Evolutionary conservation across 2,113 vertebrate genomes (phyloP).

Genomic region (Zosterops hypoxanthus): DNA sequence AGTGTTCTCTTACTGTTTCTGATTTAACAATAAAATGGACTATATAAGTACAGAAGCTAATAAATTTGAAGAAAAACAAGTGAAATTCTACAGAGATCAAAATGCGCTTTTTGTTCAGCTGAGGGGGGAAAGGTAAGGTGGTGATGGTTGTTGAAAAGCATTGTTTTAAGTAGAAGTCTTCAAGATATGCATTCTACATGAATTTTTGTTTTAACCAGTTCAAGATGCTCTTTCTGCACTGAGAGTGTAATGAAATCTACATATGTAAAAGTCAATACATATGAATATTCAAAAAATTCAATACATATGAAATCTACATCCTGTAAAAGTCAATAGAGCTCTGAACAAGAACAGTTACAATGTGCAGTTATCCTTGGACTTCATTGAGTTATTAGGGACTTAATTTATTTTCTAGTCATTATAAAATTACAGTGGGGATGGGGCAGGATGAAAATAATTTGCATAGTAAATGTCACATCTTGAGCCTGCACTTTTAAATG

Average conservation of each 20-base stretch:
- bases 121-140: not conserved
- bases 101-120: not conserved
- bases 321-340: not conserved
- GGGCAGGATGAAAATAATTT: not conserved
- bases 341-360: not conserved
- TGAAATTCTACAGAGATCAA: not conserved
- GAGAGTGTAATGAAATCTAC: not conserved
- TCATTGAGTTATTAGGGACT: not conserved
- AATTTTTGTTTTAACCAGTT: not conserved
- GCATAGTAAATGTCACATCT: not conserved
- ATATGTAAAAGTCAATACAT: not conserved
- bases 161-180: not conserved
- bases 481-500: slow-evolving; percentile 14
- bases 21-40: not conserved
- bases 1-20: slow-evolving; percentile 34
- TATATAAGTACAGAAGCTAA: not conserved
- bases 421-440: not conserved
- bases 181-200: not conserved
- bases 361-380: not conserved
- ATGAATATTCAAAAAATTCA: no score
- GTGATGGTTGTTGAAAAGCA: not conserved
- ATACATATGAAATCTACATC: not conserved
- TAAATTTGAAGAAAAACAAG: not conserved
- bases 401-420: slow-evolving; percentile 2
- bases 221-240: not conserved